Base-by-base conservation (phyloP, 2,113 vertebrate species). In the Hucho hucho region DNA sequence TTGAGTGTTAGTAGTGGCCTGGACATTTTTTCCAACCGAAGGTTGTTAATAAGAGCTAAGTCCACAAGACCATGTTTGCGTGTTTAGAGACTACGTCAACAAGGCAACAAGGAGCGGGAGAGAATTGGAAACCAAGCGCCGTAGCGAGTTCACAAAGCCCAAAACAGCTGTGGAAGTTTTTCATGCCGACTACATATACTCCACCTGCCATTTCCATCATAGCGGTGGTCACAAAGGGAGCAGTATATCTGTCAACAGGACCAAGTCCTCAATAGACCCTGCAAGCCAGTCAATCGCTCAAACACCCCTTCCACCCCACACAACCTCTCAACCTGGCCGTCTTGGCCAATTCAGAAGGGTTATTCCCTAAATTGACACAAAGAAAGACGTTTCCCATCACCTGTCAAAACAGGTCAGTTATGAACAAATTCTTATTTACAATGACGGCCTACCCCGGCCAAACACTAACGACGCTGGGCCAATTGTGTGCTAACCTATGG, bases 141-240 rank as follows among this genome's bases (percentile, higher is more conserved):
- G 83, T 75, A 81, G 20, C 79, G 79, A 76, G 32, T 80, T 78
- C 82, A 83, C 78, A 84, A 83, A 81, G 83, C 83, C 58, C 79
- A 81, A 86, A 90, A 83, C 91, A 92, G 92, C 91, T 92, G 92
- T 92, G 91, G 37, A 43, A 43, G 37, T 11, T 12, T 25, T 75
- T 70, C 59, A 49, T 74, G 79, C 80, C 61, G n/a, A 80, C 83
- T 84, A 79, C 84, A 82, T 77, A 84, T 80, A 87, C 85, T 84
- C 86, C 92, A 92, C 91, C 92, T 92, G 92, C 84, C 87, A 81
- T 86, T 86, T 90, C 90, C 89, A 87, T 90, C 90, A 88, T 83
- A 81, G 87, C 85, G 81, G 84, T 81, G 86, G 87, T 88, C 85
- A 90, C 87, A 91, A 87, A 88, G 82, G 72, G 77, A 84, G 88